Percentiles rank a stretch among this genome's conserved stretches.
These are phyloP conservation scores for Dolichallabes microphthalmus DNA, from an alignment of 2,113 vertebrate species.

Conservation along the genomic window DNA sequence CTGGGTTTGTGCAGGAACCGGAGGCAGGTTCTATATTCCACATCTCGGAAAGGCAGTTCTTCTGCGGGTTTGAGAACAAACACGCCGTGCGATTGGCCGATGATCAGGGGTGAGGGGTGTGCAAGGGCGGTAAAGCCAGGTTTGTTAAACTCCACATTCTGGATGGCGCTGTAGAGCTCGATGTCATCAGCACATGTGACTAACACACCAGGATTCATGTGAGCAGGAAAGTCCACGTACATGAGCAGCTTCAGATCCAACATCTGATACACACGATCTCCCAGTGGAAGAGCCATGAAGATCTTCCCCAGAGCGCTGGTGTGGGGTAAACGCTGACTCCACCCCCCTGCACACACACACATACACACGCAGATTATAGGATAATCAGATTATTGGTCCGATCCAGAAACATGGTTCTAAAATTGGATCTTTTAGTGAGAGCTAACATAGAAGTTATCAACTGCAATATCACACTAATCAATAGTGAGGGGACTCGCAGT, in stretches of 20 bases:
- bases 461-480: neutral
- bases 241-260: slow-evolving; percentile 91
- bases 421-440: neutral
- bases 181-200: slow-evolving; percentile 90
- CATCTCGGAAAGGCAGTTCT: slow-evolving; percentile 50
- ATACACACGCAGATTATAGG: neutral
- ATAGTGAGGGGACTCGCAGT: no score
- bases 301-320: slow-evolving; percentile 93
- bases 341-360: slow-evolving; percentile 76
- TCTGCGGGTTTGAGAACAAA: slow-evolving; percentile 78
- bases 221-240: slow-evolving; percentile 86
- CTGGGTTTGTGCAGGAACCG: slow-evolving; percentile 90
- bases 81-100: slow-evolving; percentile 88
- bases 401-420: neutral
- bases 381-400: neutral
- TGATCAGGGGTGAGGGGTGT: slow-evolving; percentile 80
- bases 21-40: slow-evolving; percentile 73
- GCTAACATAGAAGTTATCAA: neutral
- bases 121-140: slow-evolving; percentile 89
- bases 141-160: slow-evolving; percentile 73
- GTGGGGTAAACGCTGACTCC: slow-evolving; percentile 89
- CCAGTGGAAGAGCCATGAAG: slow-evolving; percentile 85
- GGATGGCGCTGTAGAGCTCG: slow-evolving; percentile 80
- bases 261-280: slow-evolving; percentile 87
- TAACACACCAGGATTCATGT: slow-evolving; percentile 86